Evolutionary conservation across 2,113 vertebrate genomes (phyloP), one percentile per base, ranked within the genome.

Genomic region (Caranx melampygus): DNA sequence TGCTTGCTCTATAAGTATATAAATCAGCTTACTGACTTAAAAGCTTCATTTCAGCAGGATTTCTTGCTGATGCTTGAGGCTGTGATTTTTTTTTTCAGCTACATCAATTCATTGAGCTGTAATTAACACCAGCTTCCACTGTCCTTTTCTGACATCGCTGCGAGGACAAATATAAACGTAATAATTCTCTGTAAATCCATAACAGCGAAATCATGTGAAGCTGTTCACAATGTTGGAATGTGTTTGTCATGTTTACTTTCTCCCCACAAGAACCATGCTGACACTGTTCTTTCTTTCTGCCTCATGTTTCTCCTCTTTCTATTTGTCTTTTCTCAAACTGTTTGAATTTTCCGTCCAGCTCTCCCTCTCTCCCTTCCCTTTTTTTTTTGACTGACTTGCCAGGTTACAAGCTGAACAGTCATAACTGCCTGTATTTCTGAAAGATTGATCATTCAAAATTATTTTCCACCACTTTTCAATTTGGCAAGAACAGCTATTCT

Each of bases 41-140:
- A 75, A 71, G 73, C 75, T 75, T 74, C 35, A 70, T 72, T 85
- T 78, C 62, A 84, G 64, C 68, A 64, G 84, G 76, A 82, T 86
- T 82, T 78, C 59, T 69, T 60, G 59, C 62, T 49, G 70, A 62
- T 74, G 82, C 87, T 76, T 33, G 15, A 16, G 77, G 82, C 69
- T n/a, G 61, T 40, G 44, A 37, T 57, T 57, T 75, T 57, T 78
- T 47, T 47, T 49, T 63, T 21, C 51, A 62, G 72, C 66, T 72
- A 37, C 83, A 82, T 85, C 51, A 72, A 69, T 85, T 81, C 69
- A 82, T 40, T 72, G 76, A 71, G 83, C 73, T 82, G 83, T 88
- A 91, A 92, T 91, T 89, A 91, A 85, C 85, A 73, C 14, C 44
- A 61, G 68, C 79, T 89, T 82, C 68, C 49, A 73, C 71, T 89